Percentiles rank a stretch among this genome's conserved stretches.
These are phyloP conservation scores for Eurois occulta DNA, from an alignment of 2,888 invertebrate genomes.

Conservation along the genomic window DNA sequence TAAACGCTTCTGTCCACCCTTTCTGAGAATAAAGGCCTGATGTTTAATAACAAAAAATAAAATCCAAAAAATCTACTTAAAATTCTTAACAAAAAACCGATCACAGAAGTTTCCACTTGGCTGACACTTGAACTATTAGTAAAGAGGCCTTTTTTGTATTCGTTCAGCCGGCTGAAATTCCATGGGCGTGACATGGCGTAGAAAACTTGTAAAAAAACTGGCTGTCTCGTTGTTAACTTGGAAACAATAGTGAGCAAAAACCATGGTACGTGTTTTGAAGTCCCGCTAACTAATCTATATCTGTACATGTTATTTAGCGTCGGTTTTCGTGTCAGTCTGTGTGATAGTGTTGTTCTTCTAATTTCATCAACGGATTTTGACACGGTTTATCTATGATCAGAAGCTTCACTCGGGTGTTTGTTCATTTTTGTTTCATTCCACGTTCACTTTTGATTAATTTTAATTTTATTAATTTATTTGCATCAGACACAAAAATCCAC, in stretches of 20 bases:
- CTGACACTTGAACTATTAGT: conserved; percentile 44
- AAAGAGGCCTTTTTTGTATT: conserved; percentile 53
- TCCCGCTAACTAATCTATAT: conserved; percentile 36
- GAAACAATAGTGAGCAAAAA: conserved; percentile 58
- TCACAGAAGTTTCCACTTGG: conserved; percentile 25
- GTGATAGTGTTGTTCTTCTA: not conserved
- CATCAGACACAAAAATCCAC: too few species aligned
- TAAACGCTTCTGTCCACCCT: not conserved
- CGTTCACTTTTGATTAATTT: not conserved
- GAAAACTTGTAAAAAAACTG: conserved; percentile 57
- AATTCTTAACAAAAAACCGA: conserved; percentile 24
- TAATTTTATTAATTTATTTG: too few species aligned
- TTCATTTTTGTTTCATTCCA: not conserved
- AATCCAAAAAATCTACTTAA: conserved; percentile 14
- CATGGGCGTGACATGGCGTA: conserved; percentile 37
- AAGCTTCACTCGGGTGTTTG: not conserved
- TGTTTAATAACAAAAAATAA: not conserved
- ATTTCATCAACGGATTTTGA: not conserved
- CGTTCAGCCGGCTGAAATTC: conserved; percentile 53
- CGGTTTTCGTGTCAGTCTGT: not conserved
- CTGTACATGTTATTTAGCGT: not conserved
- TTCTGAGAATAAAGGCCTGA: not conserved
- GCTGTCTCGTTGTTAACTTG: conserved; percentile 53
- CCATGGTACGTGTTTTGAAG: conserved; percentile 55
- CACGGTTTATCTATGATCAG: not conserved